Evolutionary conservation across 2,113 vertebrate species (phyloP).

Genomic region (Rhagologus leucostigma): DNA sequence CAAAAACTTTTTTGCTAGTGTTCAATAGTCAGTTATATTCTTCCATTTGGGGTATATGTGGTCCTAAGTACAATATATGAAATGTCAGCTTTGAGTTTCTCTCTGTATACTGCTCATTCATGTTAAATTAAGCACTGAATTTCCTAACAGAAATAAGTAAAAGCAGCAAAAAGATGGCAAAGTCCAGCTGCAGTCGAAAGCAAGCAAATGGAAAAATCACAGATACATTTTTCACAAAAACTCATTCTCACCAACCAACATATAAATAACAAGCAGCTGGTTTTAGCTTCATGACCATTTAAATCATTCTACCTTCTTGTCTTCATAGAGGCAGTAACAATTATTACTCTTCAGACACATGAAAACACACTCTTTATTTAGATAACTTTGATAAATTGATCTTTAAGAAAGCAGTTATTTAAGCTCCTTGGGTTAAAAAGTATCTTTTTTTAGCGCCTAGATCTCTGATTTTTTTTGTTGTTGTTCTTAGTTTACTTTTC

Average conservation of each 20-base stretch:
- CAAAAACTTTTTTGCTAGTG: neutral
- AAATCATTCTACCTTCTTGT: neutral
- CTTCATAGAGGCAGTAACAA: neutral
- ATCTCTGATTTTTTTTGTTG: neutral
- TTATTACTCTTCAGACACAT: neutral
- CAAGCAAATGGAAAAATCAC: neutral
- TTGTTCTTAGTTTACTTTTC: neutral
- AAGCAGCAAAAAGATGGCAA: neutral
- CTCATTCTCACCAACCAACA: neutral
- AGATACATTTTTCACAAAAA: neutral
- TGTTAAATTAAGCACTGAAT: neutral
- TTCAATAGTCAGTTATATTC: neutral
- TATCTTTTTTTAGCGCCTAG: neutral
- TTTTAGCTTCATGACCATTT: neutral
- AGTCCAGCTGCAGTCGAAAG: neutral
- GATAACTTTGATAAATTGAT: neutral
- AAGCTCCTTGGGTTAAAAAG: neutral
- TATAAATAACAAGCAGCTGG: neutral
- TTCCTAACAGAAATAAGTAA: neutral
- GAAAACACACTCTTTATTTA: neutral
- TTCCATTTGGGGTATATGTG: neutral
- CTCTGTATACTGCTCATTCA: neutral
- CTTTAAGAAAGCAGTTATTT: neutral
- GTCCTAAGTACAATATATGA: neutral
- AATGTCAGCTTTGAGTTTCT: neutral